These are phyloP conservation scores for Carabus problematicus DNA, from an alignment of 2,888 invertebrate species.

Conservation along the genomic window DNA sequence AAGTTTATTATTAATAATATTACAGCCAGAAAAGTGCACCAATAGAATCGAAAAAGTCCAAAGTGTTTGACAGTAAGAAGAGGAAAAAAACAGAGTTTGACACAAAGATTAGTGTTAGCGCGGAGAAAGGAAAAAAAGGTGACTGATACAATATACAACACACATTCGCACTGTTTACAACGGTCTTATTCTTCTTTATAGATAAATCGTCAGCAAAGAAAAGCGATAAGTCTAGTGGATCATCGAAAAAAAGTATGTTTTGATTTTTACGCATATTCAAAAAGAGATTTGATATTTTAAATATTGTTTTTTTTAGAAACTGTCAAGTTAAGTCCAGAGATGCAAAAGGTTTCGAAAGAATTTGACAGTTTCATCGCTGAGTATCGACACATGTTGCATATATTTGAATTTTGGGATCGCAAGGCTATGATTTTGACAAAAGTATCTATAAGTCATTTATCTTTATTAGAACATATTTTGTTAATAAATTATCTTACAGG, in stretches of 20 bases:
- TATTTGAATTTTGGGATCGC: slow-evolving; percentile 43
- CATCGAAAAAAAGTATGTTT: slow-evolving; percentile 9
- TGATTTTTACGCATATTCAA: background rate
- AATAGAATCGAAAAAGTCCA: too few species aligned
- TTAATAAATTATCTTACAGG: background rate
- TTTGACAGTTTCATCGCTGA: slow-evolving; percentile 48
- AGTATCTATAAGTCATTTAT: slow-evolving; percentile 7
- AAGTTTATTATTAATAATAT: background rate
- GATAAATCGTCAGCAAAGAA: background rate
- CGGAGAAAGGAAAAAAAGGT: slow-evolving; percentile 8
- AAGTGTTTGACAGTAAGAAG: too few species aligned
- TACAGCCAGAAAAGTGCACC: too few species aligned
- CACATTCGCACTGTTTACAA: too few species aligned
- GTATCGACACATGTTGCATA: slow-evolving; percentile 37
- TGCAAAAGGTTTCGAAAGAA: slow-evolving; percentile 45
- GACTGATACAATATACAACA: slow-evolving; percentile 5
- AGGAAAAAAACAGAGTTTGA: too few species aligned
- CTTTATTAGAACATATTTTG: background rate
- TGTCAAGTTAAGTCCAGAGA: slow-evolving; percentile 35
- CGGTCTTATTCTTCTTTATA: background rate
- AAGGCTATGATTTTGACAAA: slow-evolving; percentile 16
- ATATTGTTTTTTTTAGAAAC: slow-evolving; percentile 13
- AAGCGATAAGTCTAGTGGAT: background rate
- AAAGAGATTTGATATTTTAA: background rate
- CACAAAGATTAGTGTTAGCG: background rate